Evolutionary conservation across 2,888 invertebrate species (phyloP).

Genomic region (Caenorhabditis sp.): DNA sequence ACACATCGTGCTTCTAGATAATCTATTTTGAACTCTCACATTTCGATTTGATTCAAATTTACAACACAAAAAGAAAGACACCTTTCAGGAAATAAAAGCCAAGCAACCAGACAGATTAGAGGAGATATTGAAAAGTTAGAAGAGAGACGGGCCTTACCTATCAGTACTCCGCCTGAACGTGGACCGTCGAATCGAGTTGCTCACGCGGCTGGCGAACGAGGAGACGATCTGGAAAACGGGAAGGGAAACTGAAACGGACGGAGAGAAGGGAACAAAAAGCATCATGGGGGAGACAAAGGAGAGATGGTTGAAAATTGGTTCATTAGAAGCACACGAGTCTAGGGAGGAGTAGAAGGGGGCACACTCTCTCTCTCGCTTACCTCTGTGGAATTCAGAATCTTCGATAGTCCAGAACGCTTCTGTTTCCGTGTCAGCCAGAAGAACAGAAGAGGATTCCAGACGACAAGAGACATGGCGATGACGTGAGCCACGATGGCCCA

Average conservation of each 20-base stretch:
- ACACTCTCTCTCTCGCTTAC: slow-evolving; percentile 58
- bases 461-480: slow-evolving; percentile 82
- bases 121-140: slow-evolving; percentile 34
- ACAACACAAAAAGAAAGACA: slow-evolving; percentile 19
- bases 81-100: slow-evolving; percentile 16
- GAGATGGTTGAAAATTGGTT: too few relatives aligned
- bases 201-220: slow-evolving; percentile 73
- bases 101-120: slow-evolving; percentile 38
- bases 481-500: slow-evolving; percentile 81
- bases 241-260: slow-evolving; percentile 12
- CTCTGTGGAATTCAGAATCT: slow-evolving; percentile 81
- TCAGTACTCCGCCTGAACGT: slow-evolving; percentile 68
- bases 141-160: slow-evolving; percentile 54
- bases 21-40: too few relatives aligned
- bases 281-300: too few relatives aligned
- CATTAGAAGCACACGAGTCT: slow-evolving; percentile 28
- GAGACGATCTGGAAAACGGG: slow-evolving; percentile 70
- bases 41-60: neutral
- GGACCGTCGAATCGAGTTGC: slow-evolving; percentile 68
- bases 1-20: too few relatives aligned
- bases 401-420: slow-evolving; percentile 77
- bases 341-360: neutral
- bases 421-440: slow-evolving; percentile 83
- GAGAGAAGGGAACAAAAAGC: slow-evolving; percentile 6
- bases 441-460: slow-evolving; percentile 83